Conservation (phyloP, 35 echinoderm and acorn worm genomes). For the Ptychodera flava region DNA sequence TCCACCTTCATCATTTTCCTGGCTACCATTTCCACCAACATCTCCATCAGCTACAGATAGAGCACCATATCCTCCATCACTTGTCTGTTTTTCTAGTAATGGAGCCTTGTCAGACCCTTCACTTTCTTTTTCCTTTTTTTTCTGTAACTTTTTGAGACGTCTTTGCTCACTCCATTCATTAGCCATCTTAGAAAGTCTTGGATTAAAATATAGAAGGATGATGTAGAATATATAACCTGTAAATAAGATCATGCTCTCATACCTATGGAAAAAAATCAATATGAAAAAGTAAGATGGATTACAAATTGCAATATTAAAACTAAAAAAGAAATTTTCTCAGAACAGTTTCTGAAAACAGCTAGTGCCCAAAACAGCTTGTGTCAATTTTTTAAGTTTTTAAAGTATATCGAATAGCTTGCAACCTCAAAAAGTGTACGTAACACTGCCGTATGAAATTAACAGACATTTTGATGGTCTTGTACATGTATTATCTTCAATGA, state of each 20-base stretch:
- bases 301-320: no score
- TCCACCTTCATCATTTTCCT: background rate
- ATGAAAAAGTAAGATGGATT: no score
- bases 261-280: conserved; percentile 39
- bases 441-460: no score
- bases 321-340: no score
- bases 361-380: no score
- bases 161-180: background rate
- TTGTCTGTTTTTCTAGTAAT: background rate
- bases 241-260: conserved; percentile 54
- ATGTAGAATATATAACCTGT: conserved; percentile 51
- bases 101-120: background rate
- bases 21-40: background rate
- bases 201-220: conserved; percentile 64
- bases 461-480: no score
- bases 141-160: background rate
- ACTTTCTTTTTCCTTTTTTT: conserved; percentile 2
- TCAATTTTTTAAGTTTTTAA: no score
- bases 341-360: no score
- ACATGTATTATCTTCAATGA: no score
- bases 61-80: background rate
- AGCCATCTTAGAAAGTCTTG: background rate
- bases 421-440: no score
- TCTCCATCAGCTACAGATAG: background rate
- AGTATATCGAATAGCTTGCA: no score